Percentiles rank a stretch among this genome's conserved stretches.
phyloP scores from a whole-genome alignment of 2,888 invertebrate genomes.

The Andrena bicolor region DNA sequence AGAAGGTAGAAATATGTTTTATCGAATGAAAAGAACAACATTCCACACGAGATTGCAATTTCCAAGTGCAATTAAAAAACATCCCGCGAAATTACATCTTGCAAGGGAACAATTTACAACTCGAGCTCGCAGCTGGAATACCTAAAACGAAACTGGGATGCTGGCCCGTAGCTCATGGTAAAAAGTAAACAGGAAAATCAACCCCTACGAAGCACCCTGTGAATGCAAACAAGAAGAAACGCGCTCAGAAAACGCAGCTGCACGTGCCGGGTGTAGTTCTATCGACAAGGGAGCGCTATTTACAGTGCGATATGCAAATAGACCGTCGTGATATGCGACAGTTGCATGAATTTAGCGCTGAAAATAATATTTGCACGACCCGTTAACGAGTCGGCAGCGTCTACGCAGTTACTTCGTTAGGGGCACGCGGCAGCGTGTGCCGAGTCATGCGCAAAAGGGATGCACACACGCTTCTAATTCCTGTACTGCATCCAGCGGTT shows the following conservation, averaged over 20 bases:
- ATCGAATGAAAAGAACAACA: constrained; percentile 29
- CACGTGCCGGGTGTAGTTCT: neutral
- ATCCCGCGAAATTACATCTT: constrained; percentile 10
- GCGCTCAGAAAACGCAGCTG: constrained; percentile 1
- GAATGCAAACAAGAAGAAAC: constrained; percentile 22
- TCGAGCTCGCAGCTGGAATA: constrained; percentile 1
- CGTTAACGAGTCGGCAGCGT: neutral
- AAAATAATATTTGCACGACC: constrained; percentile 22
- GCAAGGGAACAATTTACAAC: constrained; percentile 38
- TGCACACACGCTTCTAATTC: no score
- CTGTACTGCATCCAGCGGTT: neutral
- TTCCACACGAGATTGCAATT: constrained; percentile 19
- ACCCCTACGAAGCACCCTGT: neutral
- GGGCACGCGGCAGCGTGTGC: neutral
- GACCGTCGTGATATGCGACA: neutral
- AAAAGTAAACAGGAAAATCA: constrained; percentile 27
- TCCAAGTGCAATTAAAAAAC: constrained; percentile 35
- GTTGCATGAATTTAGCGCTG: neutral
- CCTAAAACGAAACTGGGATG: constrained; percentile 9
- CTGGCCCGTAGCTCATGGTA: neutral
- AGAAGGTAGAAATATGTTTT: neutral
- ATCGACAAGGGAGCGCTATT: constrained; percentile 1
- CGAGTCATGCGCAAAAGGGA: neutral
- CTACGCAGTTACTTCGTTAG: neutral
- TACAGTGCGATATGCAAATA: neutral